A percentile compares a stretch with the other conserved stretches of the same genome.
These are phyloP conservation scores for Limosa lapponica DNA, from an alignment of 2,797 vertebrate genomes.

Conservation along the genomic window DNA sequence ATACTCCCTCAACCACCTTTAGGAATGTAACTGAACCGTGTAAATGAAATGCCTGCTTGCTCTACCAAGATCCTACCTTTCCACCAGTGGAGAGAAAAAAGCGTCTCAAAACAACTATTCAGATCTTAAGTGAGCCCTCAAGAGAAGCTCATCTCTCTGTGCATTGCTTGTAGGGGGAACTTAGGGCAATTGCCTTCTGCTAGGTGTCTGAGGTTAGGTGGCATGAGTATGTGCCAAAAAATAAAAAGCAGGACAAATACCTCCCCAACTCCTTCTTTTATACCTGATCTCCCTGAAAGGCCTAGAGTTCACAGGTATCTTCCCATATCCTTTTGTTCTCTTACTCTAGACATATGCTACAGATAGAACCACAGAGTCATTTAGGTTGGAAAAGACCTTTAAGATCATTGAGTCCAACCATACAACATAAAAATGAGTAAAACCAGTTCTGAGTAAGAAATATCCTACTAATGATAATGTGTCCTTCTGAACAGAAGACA, in stretches of 20 bases:
- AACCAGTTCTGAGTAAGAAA: neutral
- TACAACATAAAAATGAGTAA: neutral
- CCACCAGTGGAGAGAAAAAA: neutral
- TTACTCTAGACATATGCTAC: neutral
- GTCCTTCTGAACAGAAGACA: neutral
- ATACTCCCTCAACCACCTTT: neutral
- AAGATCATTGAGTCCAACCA: neutral
- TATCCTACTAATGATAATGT: accelerated
- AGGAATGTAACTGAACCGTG: neutral
- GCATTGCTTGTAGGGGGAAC: neutral
- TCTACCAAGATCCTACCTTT: neutral
- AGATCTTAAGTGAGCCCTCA: neutral
- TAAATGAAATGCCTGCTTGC: neutral
- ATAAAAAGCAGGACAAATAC: neutral
- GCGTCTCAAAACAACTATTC: neutral
- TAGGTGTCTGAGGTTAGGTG: neutral
- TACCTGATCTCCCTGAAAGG: neutral
- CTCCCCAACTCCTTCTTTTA: neutral
- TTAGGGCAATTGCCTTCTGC: neutral
- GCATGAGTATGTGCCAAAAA: neutral
- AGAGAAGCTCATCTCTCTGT: neutral
- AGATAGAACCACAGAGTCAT: neutral
- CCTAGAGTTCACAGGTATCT: neutral
- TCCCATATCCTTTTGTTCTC: neutral
- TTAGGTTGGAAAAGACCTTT: neutral